Conservation (phyloP, 1,140 invertebrate species). For the Drosophila azteca region DNA sequence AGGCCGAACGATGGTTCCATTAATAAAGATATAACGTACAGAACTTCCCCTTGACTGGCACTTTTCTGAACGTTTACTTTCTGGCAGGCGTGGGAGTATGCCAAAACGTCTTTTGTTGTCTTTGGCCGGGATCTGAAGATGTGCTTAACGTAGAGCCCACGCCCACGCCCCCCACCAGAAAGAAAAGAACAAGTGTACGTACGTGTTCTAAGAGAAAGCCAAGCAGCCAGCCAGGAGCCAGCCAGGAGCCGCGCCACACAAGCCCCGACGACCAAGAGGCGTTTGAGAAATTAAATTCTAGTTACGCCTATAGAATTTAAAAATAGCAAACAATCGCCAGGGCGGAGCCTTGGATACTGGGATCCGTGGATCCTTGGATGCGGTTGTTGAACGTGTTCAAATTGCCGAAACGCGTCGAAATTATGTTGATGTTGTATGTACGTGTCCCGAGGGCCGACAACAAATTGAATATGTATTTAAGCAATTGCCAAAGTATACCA, state of each 20-base stretch:
- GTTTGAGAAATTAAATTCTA: conserved; percentile 70
- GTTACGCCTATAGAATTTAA: conserved; percentile 68
- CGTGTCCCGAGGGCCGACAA: conserved; percentile 47
- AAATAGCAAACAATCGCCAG: conserved; percentile 43
- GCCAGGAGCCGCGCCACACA: conserved; percentile 18
- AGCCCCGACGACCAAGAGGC: conserved; percentile 25
- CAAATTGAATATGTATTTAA: conserved; percentile 74
- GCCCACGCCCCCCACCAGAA: neutral
- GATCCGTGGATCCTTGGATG: conserved; percentile 36
- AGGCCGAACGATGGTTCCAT: conserved; percentile 4
- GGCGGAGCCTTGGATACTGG: neutral
- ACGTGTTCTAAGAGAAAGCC: conserved; percentile 44
- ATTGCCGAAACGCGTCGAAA: conserved; percentile 69
- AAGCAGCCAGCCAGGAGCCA: neutral
- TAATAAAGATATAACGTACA: conserved; percentile 22
- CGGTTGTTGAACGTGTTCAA: conserved; percentile 70
- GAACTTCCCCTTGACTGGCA: neutral
- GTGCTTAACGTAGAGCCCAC: conserved; percentile 32
- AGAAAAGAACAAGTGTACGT: conserved; percentile 26
- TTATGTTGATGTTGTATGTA: conserved; percentile 66
- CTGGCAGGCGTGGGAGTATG: conserved; percentile 3
- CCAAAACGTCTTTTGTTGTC: conserved; percentile 30
- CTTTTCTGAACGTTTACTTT: conserved; percentile 1
- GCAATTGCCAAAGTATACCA: conserved; percentile 19
- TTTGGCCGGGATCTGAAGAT: conserved; percentile 4